Percentiles rank a stretch among this genome's conserved stretches.
These are phyloP conservation scores for Epizoanthus fatuus DNA, from an alignment of 92 coral and sea anemone genomes.

Conservation along the genomic window DNA sequence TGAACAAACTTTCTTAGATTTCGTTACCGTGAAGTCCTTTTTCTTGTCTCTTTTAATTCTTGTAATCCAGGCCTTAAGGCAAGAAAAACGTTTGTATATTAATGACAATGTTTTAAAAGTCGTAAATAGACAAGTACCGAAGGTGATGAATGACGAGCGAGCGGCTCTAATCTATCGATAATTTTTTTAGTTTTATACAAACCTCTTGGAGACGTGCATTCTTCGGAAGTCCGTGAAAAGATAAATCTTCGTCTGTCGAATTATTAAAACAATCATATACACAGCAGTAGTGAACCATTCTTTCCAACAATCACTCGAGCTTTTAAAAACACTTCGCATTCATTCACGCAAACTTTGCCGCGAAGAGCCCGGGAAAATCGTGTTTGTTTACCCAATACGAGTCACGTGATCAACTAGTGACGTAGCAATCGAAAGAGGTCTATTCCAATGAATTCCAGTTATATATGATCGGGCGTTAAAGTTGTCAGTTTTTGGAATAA, in stretches of 20 bases:
- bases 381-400: no score
- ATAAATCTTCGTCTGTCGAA: constrained; percentile 44
- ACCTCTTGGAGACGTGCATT: constrained; percentile 50
- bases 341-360: no score
- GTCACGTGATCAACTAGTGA: no score
- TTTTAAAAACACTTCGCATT: no score
- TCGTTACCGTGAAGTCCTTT: constrained; percentile 43
- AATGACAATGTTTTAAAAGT: neutral
- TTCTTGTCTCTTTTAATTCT: constrained; percentile 61
- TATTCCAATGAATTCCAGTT: no score
- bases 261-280: constrained; percentile 43
- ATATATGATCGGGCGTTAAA: no score
- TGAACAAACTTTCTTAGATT: neutral
- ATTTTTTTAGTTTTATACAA: neutral
- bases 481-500: no score
- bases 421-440: no score
- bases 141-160: no score
- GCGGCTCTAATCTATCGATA: neutral
- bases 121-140: no score
- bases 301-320: neutral
- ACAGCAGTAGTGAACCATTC: constrained; percentile 55
- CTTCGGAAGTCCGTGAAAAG: constrained; percentile 67
- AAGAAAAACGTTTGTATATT: neutral
- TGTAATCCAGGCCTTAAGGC: constrained; percentile 60
- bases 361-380: no score